Conservation (phyloP, 2,888 invertebrate genomes). For the Nowickia ferox region DNA sequence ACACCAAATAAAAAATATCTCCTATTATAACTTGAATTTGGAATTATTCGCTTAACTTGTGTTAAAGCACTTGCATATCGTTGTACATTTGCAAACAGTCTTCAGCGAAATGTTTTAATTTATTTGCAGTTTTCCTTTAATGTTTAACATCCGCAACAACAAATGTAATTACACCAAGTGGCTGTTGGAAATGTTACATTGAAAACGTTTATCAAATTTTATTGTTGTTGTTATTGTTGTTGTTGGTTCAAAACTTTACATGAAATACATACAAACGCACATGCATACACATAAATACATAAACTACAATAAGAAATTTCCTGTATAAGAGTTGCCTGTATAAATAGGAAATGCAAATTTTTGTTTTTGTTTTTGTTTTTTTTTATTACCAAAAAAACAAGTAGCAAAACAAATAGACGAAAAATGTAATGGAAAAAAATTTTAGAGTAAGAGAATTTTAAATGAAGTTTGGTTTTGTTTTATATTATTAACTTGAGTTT, state of each 20-base stretch:
- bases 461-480: slow-evolving; percentile 61
- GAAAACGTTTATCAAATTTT: slow-evolving; percentile 70
- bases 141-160: slow-evolving; percentile 71
- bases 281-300: not conserved
- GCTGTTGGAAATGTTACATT: slow-evolving; percentile 71
- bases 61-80: slow-evolving; percentile 4
- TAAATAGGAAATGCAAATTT: slow-evolving; percentile 72
- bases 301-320: slow-evolving; percentile 62
- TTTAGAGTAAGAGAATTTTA: slow-evolving; percentile 61
- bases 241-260: slow-evolving; percentile 39
- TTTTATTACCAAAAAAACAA: slow-evolving; percentile 67
- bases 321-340: slow-evolving; percentile 68
- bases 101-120: slow-evolving; percentile 31
- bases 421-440: slow-evolving; percentile 20
- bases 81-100: slow-evolving; percentile 16
- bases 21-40: not conserved
- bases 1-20: not conserved
- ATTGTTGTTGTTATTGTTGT: slow-evolving; percentile 40
- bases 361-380: slow-evolving; percentile 53
- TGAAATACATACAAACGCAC: slow-evolving; percentile 1
- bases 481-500: slow-evolving; percentile 43
- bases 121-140: slow-evolving; percentile 40
- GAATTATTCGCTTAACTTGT: not conserved
- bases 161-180: slow-evolving; percentile 72
- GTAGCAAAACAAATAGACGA: slow-evolving; percentile 35